Percentiles rank a stretch among this genome's conserved stretches.
These are phyloP conservation scores for Rhyacichthys aspro DNA, from an alignment of 2,797 vertebrate genomes.

Conservation along the genomic window DNA sequence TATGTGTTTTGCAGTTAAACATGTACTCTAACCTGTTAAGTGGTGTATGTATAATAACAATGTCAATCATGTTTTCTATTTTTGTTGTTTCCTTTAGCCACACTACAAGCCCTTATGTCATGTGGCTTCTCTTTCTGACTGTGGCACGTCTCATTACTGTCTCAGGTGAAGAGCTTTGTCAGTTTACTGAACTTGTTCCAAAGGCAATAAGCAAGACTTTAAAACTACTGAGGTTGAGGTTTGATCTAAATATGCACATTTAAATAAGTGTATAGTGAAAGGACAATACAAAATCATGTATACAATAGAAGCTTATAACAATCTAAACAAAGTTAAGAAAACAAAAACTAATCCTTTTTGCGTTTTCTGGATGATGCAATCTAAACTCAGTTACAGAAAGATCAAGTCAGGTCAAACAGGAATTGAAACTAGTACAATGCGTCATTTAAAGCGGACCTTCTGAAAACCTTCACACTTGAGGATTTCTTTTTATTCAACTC, in stretches of 20 bases:
- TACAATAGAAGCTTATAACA: too few species aligned
- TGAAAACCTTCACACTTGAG: background rate
- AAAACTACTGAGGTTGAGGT: background rate
- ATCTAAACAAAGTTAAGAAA: too few species aligned
- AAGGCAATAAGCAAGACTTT: background rate
- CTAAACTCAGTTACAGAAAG: too few species aligned
- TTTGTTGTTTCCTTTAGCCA: background rate
- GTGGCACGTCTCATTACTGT: rapidly evolving
- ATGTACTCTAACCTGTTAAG: too few species aligned
- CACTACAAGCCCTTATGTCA: background rate
- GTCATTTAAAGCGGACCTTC: background rate
- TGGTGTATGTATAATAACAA: too few species aligned
- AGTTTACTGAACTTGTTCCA: background rate
- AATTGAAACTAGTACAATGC: background rate
- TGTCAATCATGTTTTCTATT: background rate
- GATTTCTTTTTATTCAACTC: background rate
- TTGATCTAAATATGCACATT: background rate
- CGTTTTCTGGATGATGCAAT: too few species aligned
- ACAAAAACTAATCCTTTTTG: too few species aligned
- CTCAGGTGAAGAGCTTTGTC: slow-evolving; percentile 31
- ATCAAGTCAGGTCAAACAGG: background rate
- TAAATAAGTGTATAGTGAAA: background rate
- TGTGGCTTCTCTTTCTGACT: background rate
- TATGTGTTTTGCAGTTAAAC: too few species aligned
- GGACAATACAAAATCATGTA: too few species aligned